These are phyloP conservation scores for Cecidostiba fungosa DNA, from an alignment of 2,888 invertebrate genomes.

Conservation along the genomic window DNA sequence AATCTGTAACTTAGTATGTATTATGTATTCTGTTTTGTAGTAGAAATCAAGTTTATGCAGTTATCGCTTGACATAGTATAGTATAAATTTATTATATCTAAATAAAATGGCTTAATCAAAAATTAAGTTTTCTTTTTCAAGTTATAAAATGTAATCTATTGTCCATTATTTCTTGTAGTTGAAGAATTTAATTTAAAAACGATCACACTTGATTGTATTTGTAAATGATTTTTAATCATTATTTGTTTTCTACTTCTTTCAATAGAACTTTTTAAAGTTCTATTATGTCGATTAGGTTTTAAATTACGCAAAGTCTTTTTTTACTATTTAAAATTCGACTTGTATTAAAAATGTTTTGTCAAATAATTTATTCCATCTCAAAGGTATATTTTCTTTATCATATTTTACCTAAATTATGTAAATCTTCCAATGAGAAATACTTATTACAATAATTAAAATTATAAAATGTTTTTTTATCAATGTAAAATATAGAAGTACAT, in stretches of 20 bases:
- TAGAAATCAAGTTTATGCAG: not conserved
- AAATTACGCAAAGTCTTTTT: conserved; percentile 5
- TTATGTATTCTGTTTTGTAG: not conserved
- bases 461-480: not conserved
- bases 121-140: not conserved
- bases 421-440: not conserved
- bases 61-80: not conserved
- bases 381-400: not conserved
- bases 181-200: conserved; percentile 16
- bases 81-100: conserved; percentile 25
- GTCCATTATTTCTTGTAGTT: not conserved
- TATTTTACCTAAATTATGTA: not conserved
- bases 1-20: conserved; percentile 28
- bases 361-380: not conserved
- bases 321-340: not conserved
- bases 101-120: conserved; percentile 22
- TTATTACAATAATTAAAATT: not conserved
- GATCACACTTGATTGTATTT: conserved; percentile 11
- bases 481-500: not conserved
- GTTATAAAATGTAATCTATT: not conserved
- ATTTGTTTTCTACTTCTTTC: conserved; percentile 6
- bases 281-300: not conserved
- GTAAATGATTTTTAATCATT: conserved; percentile 32
- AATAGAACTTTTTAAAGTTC: conserved; percentile 10
- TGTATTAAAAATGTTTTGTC: not conserved